These are phyloP conservation scores for Equus quagga DNA, from an alignment of 2,113 vertebrate genomes.

Conservation along the genomic window DNA sequence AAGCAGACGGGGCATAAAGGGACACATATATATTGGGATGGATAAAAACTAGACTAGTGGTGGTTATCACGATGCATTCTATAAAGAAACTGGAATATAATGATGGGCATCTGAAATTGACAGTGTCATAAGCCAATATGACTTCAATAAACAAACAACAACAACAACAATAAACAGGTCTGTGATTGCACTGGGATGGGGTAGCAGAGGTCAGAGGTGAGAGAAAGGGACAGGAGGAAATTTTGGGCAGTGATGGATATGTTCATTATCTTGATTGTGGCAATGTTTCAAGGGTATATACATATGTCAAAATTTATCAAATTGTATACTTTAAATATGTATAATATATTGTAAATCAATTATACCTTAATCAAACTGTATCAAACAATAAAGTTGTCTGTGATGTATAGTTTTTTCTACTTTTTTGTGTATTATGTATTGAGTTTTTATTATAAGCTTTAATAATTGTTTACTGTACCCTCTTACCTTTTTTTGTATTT, in stretches of 20 bases:
- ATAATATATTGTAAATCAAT: background rate
- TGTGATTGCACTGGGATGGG: background rate
- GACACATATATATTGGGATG: too few relatives aligned
- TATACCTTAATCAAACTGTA: background rate
- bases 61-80: too few relatives aligned
- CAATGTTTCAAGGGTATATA: background rate
- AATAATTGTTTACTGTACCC: background rate
- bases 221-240: background rate
- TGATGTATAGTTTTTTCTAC: background rate
- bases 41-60: too few relatives aligned
- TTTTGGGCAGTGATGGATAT: background rate
- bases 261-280: background rate
- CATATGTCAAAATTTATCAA: background rate
- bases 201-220: too few relatives aligned
- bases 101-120: too few relatives aligned
- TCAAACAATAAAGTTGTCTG: too few relatives aligned
- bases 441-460: background rate
- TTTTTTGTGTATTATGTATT: constrained; percentile 7
- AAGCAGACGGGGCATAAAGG: too few relatives aligned
- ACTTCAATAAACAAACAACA: too few relatives aligned
- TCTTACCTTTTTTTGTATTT: background rate
- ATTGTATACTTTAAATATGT: background rate
- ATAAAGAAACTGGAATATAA: too few relatives aligned
- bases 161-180: background rate
- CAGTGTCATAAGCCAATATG: too few relatives aligned